Conservation (phyloP, 2,888 invertebrate species). For the Rhagophthalmus giganteus region DNA sequence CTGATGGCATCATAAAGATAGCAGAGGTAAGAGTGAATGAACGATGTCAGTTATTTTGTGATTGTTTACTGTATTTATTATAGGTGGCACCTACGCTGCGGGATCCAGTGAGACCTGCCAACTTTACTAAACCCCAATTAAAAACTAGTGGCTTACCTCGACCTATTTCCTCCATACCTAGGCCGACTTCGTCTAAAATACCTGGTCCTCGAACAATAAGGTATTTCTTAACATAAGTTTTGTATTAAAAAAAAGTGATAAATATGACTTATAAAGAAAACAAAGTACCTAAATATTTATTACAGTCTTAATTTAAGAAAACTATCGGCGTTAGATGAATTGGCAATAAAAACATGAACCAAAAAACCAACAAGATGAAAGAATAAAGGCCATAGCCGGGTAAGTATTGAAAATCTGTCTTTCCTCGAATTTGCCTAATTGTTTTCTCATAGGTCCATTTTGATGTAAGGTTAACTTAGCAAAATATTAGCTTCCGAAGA, state of each 20-base stretch:
- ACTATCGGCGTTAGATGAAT: too few species aligned
- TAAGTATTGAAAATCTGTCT: too few species aligned
- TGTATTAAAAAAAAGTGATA: neutral
- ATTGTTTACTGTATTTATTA: conserved; percentile 1
- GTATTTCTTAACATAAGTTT: conserved; percentile 22
- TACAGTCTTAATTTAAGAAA: too few species aligned
- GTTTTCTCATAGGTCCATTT: too few species aligned
- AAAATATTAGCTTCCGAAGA: too few species aligned
- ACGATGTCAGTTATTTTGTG: neutral
- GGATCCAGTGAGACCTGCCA: conserved; percentile 18
- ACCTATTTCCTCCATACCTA: conserved; percentile 49
- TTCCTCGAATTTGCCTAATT: too few species aligned
- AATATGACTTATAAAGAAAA: neutral
- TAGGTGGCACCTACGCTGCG: conserved; percentile 19
- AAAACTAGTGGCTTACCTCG: conserved; percentile 50
- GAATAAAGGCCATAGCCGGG: too few species aligned
- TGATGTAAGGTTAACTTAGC: too few species aligned
- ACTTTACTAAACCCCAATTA: conserved; percentile 30
- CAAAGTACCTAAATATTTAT: too few species aligned
- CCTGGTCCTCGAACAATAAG: conserved; percentile 45
- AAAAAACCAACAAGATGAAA: neutral
- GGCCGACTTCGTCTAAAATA: conserved; percentile 48
- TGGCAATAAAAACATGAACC: neutral
- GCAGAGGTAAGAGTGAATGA: conserved; percentile 26
- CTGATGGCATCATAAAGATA: conserved; percentile 21